Evolutionary conservation across 92 coral and sea anemone genomes (phyloP).

Genomic region (Siderastrea radians): DNA sequence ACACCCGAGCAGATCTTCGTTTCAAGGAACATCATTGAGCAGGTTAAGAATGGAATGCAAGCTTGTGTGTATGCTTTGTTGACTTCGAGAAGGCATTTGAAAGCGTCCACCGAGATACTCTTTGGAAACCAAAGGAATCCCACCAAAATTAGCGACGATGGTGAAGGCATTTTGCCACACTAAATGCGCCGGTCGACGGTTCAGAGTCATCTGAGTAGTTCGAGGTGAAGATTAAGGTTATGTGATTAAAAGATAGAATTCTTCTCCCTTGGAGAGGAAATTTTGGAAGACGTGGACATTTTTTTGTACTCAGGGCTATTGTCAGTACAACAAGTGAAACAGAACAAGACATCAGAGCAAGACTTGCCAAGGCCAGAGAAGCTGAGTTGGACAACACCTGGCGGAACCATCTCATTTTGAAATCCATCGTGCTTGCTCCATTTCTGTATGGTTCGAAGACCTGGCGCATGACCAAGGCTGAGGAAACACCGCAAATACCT

Average conservation of each 20-base stretch:
- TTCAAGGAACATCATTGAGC: no score
- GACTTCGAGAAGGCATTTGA: no score
- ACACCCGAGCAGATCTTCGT: not conserved
- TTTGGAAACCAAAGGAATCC: not conserved
- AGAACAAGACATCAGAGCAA: not conserved
- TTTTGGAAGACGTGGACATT: not conserved
- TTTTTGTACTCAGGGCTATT: not conserved
- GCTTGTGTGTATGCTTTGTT: not conserved
- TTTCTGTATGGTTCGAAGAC: not conserved
- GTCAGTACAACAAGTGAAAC: not conserved
- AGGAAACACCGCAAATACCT: not conserved
- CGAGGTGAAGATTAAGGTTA: no score
- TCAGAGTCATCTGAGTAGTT: not conserved
- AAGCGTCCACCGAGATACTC: no score
- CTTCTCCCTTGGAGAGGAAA: conserved; percentile 7
- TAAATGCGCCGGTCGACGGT: not conserved
- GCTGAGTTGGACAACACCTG: not conserved
- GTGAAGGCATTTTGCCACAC: not conserved
- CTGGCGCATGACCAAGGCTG: not conserved
- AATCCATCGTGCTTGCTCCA: no score
- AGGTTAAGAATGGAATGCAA: no score
- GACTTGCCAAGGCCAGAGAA: not conserved
- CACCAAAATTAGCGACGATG: not conserved
- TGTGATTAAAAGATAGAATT: conserved; percentile 18
- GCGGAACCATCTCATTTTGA: not conserved